Base-by-base conservation (phyloP, 2,888 invertebrate genomes). In the Galeopsomyia nigrocyanea region DNA sequence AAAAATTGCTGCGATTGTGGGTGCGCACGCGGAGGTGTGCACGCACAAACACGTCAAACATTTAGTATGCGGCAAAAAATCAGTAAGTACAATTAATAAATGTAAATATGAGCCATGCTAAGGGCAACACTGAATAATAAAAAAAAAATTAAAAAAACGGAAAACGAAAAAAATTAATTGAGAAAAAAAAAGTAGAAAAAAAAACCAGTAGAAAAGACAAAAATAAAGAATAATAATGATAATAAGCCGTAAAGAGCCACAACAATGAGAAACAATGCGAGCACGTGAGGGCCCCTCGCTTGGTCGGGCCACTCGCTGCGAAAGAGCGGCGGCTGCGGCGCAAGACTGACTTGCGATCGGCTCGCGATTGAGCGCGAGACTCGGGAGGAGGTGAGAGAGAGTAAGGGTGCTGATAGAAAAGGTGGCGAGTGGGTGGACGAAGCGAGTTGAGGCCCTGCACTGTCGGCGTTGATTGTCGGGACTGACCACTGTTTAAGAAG, bases 191-290 rank as follows among this genome's bases (percentile, higher is more conserved):
- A 49, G 26, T 22, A 50, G 46, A 14, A 61, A 5, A 50, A 53
- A 39, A 50, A 47, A 19, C 61, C 39, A 63, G 14, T 26, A 5
- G 13, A 68, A 17, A 21, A 49, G 21, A 63, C 31, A 50, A 49
- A 55, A 66, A 53, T 46, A 64, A 46, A 61, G 64, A 17, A 68
- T 14, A 83, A 83, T 81, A 84, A 85, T 14, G 84, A 83, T 81
- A 84, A 85, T 84, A 86, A 86, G 85, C 86, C 83, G 84, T 84
- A 85, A 85, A 86, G 86, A 86, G 86, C 86, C 86, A 86, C 86
- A 86, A 86, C 86, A 86, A 86, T 86, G 86, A 86, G 86, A 86
- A 86, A 86, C 85, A 86, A 86, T 86, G 86, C 85, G 86, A 86
- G 85, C 85, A 86, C 82, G 80, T 80, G 81, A 80, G 81, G 82